Evolutionary conservation across 2,113 vertebrate genomes (phyloP), one percentile per base, ranked within the genome.

Genomic region (Dryoscopus gambensis): DNA sequence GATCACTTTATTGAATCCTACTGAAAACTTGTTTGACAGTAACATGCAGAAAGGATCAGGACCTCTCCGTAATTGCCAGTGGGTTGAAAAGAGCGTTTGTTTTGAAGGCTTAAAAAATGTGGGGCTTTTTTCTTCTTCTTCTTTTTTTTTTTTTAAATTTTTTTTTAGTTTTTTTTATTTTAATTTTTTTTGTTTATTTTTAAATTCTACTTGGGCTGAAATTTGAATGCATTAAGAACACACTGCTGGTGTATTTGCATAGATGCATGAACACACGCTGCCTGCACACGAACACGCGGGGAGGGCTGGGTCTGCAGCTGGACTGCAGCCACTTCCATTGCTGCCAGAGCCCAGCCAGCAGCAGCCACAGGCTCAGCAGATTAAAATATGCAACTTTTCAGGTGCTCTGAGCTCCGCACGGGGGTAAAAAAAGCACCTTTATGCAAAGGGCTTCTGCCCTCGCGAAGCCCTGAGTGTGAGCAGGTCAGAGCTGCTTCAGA

Each of bases 1-100:
- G 97, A 97, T 98, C 96, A 86, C 97, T 98, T 98, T 98, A 98
- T 97, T 98, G 98, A 98, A 98, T 97, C 97, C 96, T 97, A 97
- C 97, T 98, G 98, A 98, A 98, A 98, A 98, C 97, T 97, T 94
- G 98, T 92, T 97, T 98, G 98, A 98, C 98, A 98, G 98, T 95
- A 90, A 90, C 95, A 94, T 75, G 95, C 95, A 98, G 98, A 97
- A 98, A 95, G 95, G 96, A 97, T 96, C 95, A 97, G 90, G 94
- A 91, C 95, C 95, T 77, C 81, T 93, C 95, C 67, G 7, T 96
- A 93, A 96, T 93, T 96, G 96, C 93, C 91, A 87, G 75, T 91
- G 95, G 86, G 46, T 87, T 97, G 96, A 96, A 96, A 97, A 96
- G 92, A 78, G 74, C 33, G 0, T 89, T 94, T 96, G 95, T 96